Percentiles rank a stretch among this genome's conserved stretches.
These are phyloP conservation scores for Antheraea pernyi DNA, from an alignment of 1,140 invertebrate genomes.

Conservation along the genomic window DNA sequence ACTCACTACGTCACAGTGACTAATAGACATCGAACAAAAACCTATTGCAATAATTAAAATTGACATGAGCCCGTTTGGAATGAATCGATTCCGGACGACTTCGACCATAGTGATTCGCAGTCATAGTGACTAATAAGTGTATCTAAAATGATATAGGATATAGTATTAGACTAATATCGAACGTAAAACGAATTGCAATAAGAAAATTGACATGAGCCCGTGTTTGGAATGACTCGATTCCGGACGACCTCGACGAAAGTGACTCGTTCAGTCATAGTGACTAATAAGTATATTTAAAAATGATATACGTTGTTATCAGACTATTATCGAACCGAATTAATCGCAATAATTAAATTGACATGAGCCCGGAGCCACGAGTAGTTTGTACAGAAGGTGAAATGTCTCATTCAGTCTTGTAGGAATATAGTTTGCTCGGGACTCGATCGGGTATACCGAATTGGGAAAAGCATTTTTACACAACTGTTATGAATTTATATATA, in stretches of 20 bases:
- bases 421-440: conserved; percentile 43
- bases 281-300: not conserved
- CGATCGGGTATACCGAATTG: conserved; percentile 45
- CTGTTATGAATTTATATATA: conserved; percentile 62
- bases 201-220: not conserved
- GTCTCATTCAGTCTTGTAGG: conserved; percentile 68
- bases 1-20: too few species aligned
- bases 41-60: too few species aligned
- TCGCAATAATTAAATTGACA: conserved; percentile 56
- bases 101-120: too few species aligned
- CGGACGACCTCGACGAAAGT: not conserved
- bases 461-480: conserved; percentile 53
- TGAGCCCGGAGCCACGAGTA: conserved; percentile 37
- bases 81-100: too few species aligned
- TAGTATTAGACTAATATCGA: too few species aligned
- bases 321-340: conserved; percentile 23
- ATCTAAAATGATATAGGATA: too few species aligned
- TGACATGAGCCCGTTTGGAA: too few species aligned
- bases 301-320: conserved; percentile 1
- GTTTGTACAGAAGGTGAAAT: conserved; percentile 60
- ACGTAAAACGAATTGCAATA: not conserved
- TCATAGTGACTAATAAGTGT: too few species aligned
- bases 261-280: not conserved
- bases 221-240: conserved; percentile 18
- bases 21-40: too few species aligned